Evolutionary conservation across 1,140 invertebrate species (phyloP).

Genomic region (Chrysomallon squamiferum): DNA sequence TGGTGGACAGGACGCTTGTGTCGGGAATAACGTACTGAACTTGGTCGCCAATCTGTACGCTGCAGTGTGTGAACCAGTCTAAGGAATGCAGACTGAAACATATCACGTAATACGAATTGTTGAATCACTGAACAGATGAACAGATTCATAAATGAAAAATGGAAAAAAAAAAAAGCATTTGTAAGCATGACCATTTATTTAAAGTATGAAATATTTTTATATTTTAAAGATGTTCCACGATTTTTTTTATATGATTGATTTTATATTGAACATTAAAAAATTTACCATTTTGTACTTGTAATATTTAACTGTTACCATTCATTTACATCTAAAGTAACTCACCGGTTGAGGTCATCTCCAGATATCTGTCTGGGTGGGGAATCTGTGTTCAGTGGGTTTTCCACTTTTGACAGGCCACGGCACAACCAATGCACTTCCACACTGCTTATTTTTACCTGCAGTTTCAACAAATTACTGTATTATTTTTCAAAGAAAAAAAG

Average conservation of each 20-base stretch:
- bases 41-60: conserved; percentile 85
- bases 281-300: too few species aligned
- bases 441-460: conserved; percentile 68
- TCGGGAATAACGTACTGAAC: conserved; percentile 74
- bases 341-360: conserved; percentile 77
- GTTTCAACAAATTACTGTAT: too few species aligned
- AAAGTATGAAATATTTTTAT: neutral
- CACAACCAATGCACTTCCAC: conserved; percentile 84
- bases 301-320: too few species aligned
- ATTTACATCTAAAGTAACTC: too few species aligned
- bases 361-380: conserved; percentile 70
- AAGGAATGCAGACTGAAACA: conserved; percentile 74
- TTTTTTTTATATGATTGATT: too few species aligned
- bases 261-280: too few species aligned
- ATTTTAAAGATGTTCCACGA: too few species aligned
- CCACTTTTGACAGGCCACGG: conserved; percentile 72
- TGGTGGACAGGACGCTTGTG: conserved; percentile 59
- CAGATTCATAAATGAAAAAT: neutral
- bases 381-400: conserved; percentile 59
- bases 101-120: neutral
- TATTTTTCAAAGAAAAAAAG: conserved; percentile 17
- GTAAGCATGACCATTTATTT: neutral
- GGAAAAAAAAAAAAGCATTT: neutral
- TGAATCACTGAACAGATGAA: neutral
- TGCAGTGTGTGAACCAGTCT: conserved; percentile 88